Evolutionary conservation across 2,888 invertebrate genomes (phyloP).

Genomic region (Agrenia bidenticulata): DNA sequence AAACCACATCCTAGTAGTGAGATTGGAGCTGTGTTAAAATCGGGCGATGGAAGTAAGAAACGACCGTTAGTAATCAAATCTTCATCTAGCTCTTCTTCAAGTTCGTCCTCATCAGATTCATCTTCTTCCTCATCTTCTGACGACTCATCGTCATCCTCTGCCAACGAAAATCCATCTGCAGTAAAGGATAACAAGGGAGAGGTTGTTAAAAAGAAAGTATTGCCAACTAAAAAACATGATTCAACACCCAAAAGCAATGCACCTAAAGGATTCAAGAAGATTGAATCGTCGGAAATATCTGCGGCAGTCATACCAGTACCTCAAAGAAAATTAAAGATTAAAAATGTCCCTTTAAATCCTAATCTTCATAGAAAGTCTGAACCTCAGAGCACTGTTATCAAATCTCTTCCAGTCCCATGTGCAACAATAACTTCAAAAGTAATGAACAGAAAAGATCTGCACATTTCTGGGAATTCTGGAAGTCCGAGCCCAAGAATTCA

Average conservation of each 20-base stretch:
- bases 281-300: background rate
- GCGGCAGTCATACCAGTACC: background rate
- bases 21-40: background rate
- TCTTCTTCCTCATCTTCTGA: conserved; percentile 38
- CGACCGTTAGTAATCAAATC: conserved; percentile 29
- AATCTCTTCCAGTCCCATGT: background rate
- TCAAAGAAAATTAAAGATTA: conserved; percentile 44
- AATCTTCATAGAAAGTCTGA: conserved; percentile 32
- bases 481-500: background rate
- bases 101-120: conserved; percentile 32
- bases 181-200: background rate
- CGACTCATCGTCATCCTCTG: conserved; percentile 39
- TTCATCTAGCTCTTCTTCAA: conserved; percentile 30
- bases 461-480: no score
- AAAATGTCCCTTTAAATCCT: conserved; percentile 51
- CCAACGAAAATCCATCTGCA: conserved; percentile 16
- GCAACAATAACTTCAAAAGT: conserved; percentile 15
- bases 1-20: background rate
- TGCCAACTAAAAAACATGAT: background rate
- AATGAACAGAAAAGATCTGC: background rate
- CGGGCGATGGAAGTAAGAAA: conserved; percentile 20
- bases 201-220: no score
- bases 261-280: conserved; percentile 3
- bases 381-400: background rate
- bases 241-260: conserved; percentile 7